Base-by-base conservation (phyloP, 2,888 invertebrate genomes). In the Pammene aurita region DNA sequence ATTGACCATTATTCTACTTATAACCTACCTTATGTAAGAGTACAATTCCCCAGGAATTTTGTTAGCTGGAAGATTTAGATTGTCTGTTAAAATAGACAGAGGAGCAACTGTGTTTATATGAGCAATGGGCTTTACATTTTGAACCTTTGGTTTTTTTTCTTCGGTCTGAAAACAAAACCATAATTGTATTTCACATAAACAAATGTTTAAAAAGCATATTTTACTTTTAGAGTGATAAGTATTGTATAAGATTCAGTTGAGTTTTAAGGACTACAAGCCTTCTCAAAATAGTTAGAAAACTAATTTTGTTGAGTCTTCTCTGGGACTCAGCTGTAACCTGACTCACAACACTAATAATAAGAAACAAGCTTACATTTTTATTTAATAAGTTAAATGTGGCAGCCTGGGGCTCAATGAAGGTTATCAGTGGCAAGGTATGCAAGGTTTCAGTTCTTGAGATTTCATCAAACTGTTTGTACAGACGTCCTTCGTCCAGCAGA, bases 11-110 rank as follows among this genome's bases (percentile, higher is more conserved):
- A n/a, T n/a, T n/a, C 26, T 13, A 11, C 5, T 5, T 18, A 11
- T 14, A 50, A 58, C 57, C 69, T 87, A 95, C 95, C 91, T 94
- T 63, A 96, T 90, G 58, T 93, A 91, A 48, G 93, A 93, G 66
- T 93, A 92, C 71, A 96, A 83, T 86, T 97, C 96, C 10, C 93
- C 92, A 60, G 97, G 96, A 74, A 97, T 91, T 81, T 94, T 94
- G 41, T 93, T 88, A 5, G 92, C 84, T 38, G 96, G 96, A 18
- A 97, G 86, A 42, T 94, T 93, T 63, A 96, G 88, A 42, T 93
- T 82, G 81, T 97, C 97, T 2, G 96, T 95, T 79, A 98, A 94
- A 80, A 98, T 94, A n/a, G 95, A 94, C 66, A 98, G 89, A 64
- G 95, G 94, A 57, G 96, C 94, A 76, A 94, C 93, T 42, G 95